These are phyloP conservation scores for Choloepus hoffmanni DNA, from an alignment of 2,113 vertebrate genomes.

Conservation along the genomic window DNA sequence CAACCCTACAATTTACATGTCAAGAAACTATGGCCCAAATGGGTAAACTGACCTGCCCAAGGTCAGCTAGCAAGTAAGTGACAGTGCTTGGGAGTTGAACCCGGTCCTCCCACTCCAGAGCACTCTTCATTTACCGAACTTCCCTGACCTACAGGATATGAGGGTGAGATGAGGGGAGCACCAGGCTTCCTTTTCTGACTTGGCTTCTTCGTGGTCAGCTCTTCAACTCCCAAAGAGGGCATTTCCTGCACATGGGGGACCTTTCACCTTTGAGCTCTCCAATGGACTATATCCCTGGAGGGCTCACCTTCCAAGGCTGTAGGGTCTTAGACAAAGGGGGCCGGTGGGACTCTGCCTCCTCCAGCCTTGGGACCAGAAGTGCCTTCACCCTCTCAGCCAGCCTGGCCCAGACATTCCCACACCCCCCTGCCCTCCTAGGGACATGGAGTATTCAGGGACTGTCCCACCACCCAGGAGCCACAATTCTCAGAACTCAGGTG, in stretches of 20 bases:
- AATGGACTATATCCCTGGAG: not conserved
- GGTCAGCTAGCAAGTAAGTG: not conserved
- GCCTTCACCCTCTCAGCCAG: not conserved
- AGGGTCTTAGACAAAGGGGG: not conserved
- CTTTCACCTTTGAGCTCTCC: not conserved
- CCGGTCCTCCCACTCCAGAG: not conserved
- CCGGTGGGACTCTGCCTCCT: not conserved
- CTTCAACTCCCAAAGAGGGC: not conserved
- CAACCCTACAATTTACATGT: not conserved
- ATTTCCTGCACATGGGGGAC: not conserved
- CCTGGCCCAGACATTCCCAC: constrained; percentile 14
- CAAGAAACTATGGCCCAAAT: not conserved
- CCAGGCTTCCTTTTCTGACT: not conserved
- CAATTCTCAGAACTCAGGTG: constrained; percentile 77
- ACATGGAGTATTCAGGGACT: constrained; percentile 47
- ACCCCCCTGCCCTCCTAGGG: constrained; percentile 65
- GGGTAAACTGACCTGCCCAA: not conserved
- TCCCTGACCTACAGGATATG: rapidly evolving
- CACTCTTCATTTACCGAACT: not conserved
- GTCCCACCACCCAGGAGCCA: constrained; percentile 62
- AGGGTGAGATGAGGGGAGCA: rapidly evolving
- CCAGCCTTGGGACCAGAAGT: not conserved
- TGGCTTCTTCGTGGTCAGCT: not conserved
- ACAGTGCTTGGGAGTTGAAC: not conserved
- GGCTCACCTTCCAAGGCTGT: not conserved